Evolutionary conservation across 2,888 invertebrate species (phyloP).

Genomic region (Agrotis clavis): DNA sequence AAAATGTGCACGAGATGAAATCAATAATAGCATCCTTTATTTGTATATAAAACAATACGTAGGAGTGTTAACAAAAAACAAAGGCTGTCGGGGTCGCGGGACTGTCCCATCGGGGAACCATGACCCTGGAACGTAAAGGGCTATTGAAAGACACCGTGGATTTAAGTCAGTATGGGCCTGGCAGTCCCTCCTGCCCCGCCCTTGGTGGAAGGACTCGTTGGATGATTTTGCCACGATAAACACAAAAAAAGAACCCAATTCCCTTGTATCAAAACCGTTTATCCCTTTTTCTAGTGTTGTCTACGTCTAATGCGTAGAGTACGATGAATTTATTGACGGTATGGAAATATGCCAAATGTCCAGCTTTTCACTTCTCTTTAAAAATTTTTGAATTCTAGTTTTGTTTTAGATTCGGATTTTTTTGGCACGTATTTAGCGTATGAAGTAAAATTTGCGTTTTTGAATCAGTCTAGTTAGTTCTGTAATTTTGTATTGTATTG

Average conservation of each 20-base stretch:
- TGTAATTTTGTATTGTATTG: background rate
- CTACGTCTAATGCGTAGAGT: background rate
- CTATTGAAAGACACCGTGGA: too few species aligned
- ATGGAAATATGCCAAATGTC: conserved; percentile 48
- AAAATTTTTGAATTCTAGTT: conserved; percentile 9
- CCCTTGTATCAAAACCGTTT: background rate
- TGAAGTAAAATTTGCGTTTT: background rate
- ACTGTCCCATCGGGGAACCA: too few species aligned
- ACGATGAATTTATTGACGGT: conserved; percentile 24
- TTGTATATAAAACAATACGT: background rate
- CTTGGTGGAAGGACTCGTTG: too few species aligned
- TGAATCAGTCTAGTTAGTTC: background rate
- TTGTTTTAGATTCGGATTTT: background rate
- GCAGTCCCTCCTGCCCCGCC: too few species aligned
- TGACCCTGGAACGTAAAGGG: too few species aligned
- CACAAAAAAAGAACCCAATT: too few species aligned
- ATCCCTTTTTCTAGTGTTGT: background rate
- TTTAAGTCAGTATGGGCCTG: too few species aligned
- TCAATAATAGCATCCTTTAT: background rate
- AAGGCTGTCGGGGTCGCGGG: too few species aligned
- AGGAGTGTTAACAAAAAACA: too few species aligned
- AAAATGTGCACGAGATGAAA: background rate
- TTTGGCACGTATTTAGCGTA: conserved; percentile 9
- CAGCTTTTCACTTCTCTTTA: background rate
- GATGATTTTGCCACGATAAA: too few species aligned